These are phyloP conservation scores for Desoria tigrina DNA, from an alignment of 2,888 invertebrate genomes.

Conservation along the genomic window DNA sequence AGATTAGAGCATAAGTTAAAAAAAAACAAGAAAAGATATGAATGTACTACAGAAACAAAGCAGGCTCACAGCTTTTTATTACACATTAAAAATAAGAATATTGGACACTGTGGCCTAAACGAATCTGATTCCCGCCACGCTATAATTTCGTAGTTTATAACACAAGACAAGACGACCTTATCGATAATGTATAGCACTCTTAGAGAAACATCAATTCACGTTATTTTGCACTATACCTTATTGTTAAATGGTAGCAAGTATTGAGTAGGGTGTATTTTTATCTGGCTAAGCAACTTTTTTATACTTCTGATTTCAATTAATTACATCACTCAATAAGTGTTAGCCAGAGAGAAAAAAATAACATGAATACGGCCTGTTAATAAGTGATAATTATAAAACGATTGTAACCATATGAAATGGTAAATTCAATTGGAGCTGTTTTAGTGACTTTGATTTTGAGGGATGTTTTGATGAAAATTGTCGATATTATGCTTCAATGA, in stretches of 20 bases:
- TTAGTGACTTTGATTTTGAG: constrained; percentile 32
- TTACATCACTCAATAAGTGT: not conserved
- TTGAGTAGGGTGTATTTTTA: too few relatives aligned
- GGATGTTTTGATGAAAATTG: constrained; percentile 3
- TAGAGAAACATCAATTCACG: not conserved
- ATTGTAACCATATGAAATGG: not conserved
- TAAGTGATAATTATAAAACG: not conserved
- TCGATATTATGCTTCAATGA: not conserved
- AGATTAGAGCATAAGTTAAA: too few relatives aligned
- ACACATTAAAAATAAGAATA: constrained; percentile 15
- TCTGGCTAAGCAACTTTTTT: not conserved
- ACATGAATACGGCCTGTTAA: not conserved
- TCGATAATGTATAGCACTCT: not conserved
- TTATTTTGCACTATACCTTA: constrained; percentile 16
- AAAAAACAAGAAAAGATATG: too few relatives aligned
- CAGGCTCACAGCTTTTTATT: constrained; percentile 12
- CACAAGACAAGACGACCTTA: too few relatives aligned
- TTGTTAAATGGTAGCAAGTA: constrained; percentile 8
- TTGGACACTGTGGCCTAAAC: not conserved
- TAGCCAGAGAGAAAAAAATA: not conserved
- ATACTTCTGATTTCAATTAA: not conserved
- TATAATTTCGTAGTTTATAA: not conserved
- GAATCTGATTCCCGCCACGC: not conserved
- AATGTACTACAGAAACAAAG: constrained; percentile 11
- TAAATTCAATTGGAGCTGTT: not conserved